Conservation (phyloP, 2,797 vertebrate species). For the Peromyscus nudipes region DNA sequence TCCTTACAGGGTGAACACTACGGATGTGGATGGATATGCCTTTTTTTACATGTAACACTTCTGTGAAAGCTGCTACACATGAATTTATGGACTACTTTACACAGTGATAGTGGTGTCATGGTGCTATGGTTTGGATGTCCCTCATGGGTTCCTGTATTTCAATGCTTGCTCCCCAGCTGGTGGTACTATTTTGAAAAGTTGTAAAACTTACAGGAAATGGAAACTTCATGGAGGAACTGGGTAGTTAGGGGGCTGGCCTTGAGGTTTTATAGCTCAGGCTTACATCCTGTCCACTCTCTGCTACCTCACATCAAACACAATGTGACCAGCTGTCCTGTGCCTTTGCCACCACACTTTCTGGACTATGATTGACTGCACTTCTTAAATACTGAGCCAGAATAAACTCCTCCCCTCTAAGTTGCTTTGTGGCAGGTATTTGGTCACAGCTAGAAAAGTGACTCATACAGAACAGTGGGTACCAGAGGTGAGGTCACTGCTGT, state of each 20-base stretch:
- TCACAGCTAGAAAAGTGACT: background rate
- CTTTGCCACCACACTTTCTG: background rate
- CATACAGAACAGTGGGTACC: background rate
- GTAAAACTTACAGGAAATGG: background rate
- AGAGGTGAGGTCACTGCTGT: background rate
- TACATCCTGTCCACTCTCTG: background rate
- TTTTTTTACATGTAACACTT: background rate
- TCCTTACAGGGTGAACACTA: slow-evolving; percentile 1
- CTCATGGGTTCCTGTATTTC: background rate
- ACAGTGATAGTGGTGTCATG: background rate
- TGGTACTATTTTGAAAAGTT: background rate
- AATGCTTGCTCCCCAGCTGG: background rate
- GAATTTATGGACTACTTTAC: background rate
- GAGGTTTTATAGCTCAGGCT: background rate
- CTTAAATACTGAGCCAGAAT: background rate
- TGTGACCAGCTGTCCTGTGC: background rate
- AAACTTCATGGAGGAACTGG: background rate
- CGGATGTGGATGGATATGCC: background rate
- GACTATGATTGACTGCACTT: background rate
- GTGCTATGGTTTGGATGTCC: background rate
- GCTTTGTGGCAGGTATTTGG: background rate
- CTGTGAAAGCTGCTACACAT: background rate
- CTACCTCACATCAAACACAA: background rate
- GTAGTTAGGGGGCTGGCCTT: background rate
- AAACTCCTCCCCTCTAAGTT: background rate